Conservation (phyloP, 2,113 vertebrate species). For the Opisthocomus hoazin region DNA sequence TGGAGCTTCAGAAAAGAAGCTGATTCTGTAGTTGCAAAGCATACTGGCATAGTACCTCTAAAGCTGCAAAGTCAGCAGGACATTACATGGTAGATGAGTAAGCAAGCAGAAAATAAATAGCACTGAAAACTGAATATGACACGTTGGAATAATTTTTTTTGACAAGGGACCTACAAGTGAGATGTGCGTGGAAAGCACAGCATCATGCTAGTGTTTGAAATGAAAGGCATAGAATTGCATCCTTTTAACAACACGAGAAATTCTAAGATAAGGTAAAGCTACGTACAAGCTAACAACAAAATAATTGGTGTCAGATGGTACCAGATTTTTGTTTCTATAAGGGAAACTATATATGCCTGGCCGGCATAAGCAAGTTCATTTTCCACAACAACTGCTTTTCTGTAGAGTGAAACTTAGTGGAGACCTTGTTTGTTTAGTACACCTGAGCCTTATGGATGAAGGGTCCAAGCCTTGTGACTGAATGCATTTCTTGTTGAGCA, state of each 20-base stretch:
- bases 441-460: neutral
- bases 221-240: neutral
- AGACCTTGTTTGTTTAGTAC: neutral
- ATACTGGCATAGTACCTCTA: neutral
- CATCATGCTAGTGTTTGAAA: neutral
- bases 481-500: neutral
- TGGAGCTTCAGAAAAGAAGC: neutral
- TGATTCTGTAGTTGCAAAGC: neutral
- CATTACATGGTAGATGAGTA: neutral
- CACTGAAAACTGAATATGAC: neutral
- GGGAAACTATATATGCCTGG: neutral
- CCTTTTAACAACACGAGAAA: neutral
- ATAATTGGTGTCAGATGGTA: neutral
- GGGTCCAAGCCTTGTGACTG: neutral
- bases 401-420: neutral
- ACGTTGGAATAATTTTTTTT: neutral
- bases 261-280: neutral
- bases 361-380: neutral
- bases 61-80: neutral
- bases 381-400: neutral
- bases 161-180: neutral
- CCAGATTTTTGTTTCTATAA: neutral
- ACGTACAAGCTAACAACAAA: neutral
- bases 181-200: neutral
- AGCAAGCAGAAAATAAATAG: neutral